Conservation (phyloP, 2,113 vertebrate genomes). For the Solenodon paradoxus region DNA sequence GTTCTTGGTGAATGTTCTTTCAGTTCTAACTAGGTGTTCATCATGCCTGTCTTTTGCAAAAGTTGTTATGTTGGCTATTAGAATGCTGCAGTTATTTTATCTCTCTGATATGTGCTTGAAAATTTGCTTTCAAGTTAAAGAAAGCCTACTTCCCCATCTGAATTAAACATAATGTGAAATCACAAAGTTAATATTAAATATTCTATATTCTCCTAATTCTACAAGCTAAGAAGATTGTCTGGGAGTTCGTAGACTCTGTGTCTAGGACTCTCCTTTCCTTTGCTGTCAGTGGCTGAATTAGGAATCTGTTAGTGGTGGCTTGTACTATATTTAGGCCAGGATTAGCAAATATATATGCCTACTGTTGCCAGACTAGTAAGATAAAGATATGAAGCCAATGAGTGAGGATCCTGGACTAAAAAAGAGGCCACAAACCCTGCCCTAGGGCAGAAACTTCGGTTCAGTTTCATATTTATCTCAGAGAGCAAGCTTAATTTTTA, state of each 20-base stretch:
- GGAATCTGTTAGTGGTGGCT: background rate
- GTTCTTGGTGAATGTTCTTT: constrained; percentile 40
- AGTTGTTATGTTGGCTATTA: background rate
- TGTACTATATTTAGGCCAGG: background rate
- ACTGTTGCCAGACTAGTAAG: background rate
- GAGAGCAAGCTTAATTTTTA: background rate
- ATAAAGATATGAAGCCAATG: background rate
- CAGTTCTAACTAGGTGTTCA: background rate
- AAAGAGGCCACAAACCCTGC: background rate
- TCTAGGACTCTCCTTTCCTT: background rate
- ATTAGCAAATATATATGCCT: background rate
- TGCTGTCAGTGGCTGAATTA: background rate
- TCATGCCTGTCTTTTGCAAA: background rate
- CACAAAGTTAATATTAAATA: background rate
- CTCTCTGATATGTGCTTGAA: background rate
- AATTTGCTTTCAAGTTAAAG: background rate
- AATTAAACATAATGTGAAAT: background rate
- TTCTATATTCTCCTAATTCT: background rate
- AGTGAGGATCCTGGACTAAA: background rate
- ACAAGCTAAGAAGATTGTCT: background rate
- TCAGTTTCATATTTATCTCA: background rate
- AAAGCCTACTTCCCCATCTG: background rate
- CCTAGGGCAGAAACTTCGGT: background rate
- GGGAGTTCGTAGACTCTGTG: background rate
- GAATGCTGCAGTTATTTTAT: constrained; percentile 66